Evolutionary conservation across 2,888 invertebrate species (phyloP), one percentile per base, ranked within the genome.

Genomic region (Nomada flava): DNA sequence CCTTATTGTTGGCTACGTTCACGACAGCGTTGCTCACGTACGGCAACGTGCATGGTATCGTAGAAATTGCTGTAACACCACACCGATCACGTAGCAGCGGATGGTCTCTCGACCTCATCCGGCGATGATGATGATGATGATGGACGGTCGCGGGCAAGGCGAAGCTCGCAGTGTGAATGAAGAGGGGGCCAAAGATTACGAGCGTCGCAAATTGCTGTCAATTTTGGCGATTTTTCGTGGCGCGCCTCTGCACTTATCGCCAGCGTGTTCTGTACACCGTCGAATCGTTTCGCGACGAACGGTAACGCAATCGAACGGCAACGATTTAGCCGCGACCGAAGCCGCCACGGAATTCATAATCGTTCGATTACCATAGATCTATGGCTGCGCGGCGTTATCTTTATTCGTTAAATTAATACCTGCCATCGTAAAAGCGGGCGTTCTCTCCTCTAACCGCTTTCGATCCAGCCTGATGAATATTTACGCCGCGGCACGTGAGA

Each of bases 1-100:
- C 71, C 68, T 76, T 76, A 69, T 82, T 82, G 82, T 82, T 76
- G 67, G 77, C 69, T 50, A 26, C 59, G 76, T 75, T 79, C 84
- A 79, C 82, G 81, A 84, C 88, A 84, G 73, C 88, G 84, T 88
- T 85, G 71, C 88, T 86, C 88, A 86, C 88, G 86, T 88, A 86
- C 86, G 77, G 84, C 80, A 76, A 87, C 86, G 84, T 83, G 86
- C 82, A 62, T 36, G 80, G 86, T 89, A 88, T 89, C 85, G 83
- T 87, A 89, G 86, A 89, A 89, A 89, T 89, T 89, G 87, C 88
- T 88, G 87, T 89, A 89, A 89, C 89, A 88, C 86, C 89, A 86
- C 71, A 85, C 88, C 88, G 87, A 89, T 89, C 89, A 89, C 89
- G 89, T 86, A 85, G 79, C 79, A 70, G 76, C 82, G 88, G 86